Base-by-base conservation (phyloP, 1,140 invertebrate species). In the Lordiphosa stackelbergi region DNA sequence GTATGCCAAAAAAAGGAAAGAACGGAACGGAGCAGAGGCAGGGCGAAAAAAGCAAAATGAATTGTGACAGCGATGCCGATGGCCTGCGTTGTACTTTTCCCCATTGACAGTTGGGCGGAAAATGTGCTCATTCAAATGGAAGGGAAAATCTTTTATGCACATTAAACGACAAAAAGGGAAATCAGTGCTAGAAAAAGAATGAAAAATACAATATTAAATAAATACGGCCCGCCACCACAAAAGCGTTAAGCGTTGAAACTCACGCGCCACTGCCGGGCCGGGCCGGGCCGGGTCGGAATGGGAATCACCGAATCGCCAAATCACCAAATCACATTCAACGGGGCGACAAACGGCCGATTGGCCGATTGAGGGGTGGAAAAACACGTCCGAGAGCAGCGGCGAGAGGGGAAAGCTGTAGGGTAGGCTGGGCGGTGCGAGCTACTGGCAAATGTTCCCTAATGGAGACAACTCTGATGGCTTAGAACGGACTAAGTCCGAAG, bases 131-230 rank as follows among this genome's bases (percentile, higher is more conserved):
- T 74, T 84, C 63, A 54, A 74, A 84, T 72, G 73, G 79, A 84
- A 85, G 54, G 46, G 70, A 85, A 84, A 84, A 84, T 84, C 78
- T 84, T 84, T 84, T 85, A 84, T 84, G 78, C 73, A 73, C 78
- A 83, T 83, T 84, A 83, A 83, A 46, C 78, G 78, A 77, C 78
- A 78, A 85, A 84, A 79, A 77, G 79, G 78, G 78, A 85, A 85
- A 84, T 84, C 78, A 84, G 66, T 85, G 70, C 66, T 68, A 58
- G 62, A 70, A 71, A 71, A 73, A 73, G 70, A 85, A 78, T 71
- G 60, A 72, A 77, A 83, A 83, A 85, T 56, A 70, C 78, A 77
- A 83, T 83, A 83, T 83, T 83, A 83, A 83, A 83, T 83, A 83
- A 83, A 83, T 83, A 83, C 72, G 53, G 53, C 47, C 51, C 49